These are phyloP conservation scores for Ovis aries DNA, from an alignment of 2,113 vertebrate species.

Conservation along the genomic window DNA sequence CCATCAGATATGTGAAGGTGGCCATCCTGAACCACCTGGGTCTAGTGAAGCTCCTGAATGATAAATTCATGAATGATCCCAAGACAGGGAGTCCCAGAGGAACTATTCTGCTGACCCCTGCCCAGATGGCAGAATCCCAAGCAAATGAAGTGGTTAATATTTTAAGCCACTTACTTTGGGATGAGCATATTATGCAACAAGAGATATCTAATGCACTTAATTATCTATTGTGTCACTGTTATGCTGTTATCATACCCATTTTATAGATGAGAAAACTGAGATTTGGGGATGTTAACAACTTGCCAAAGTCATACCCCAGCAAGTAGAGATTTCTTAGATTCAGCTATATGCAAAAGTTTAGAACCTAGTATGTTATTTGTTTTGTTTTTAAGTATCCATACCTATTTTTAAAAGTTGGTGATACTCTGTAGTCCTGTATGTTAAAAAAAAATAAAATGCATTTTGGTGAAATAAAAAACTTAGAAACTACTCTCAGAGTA, in stretches of 20 bases:
- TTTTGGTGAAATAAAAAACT: background rate
- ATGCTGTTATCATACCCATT: background rate
- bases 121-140: background rate
- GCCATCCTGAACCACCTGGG: background rate
- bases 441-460: background rate
- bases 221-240: background rate
- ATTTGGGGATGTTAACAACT: background rate
- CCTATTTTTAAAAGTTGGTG: background rate
- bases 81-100: background rate
- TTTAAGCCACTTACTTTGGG: background rate
- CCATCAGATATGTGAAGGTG: background rate
- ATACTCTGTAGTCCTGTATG: background rate
- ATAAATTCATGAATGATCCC: background rate
- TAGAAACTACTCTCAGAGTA: background rate
- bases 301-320: background rate
- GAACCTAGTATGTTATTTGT: background rate
- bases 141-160: background rate
- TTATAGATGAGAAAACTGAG: background rate
- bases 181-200: background rate
- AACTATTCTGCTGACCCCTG: background rate
- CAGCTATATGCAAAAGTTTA: background rate
- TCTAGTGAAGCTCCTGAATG: background rate
- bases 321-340: background rate
- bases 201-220: background rate
- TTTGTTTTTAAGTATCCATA: background rate